Percentiles rank a stretch among this genome's conserved stretches.
Evolutionary conservation across 2,113 vertebrate species (phyloP).

Genomic region (Tiliqua scincoides): DNA sequence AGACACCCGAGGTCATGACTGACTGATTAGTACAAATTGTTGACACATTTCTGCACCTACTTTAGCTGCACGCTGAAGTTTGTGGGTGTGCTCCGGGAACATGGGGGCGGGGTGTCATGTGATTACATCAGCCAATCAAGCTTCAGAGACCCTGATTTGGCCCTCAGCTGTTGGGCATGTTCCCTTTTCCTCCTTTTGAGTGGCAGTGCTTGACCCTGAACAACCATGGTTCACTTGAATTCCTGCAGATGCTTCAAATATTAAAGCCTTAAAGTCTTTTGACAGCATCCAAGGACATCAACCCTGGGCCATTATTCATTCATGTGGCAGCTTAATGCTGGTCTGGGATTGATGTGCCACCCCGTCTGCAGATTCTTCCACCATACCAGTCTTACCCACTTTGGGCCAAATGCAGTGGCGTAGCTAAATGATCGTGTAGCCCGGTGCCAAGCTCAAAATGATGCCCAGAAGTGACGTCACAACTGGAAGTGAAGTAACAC

Average conservation of each 20-base stretch:
- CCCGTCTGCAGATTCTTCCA: neutral
- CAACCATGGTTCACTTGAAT: constrained; percentile 56
- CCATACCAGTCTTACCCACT: too few species aligned
- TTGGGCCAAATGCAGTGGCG: too few species aligned
- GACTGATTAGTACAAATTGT: constrained; percentile 37
- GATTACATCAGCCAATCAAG: constrained; percentile 62
- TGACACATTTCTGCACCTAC: constrained; percentile 4
- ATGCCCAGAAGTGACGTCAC: too few species aligned
- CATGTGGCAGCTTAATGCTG: neutral
- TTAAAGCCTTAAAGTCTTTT: constrained; percentile 56
- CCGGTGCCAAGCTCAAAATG: too few species aligned
- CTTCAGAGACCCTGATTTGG: constrained; percentile 51
- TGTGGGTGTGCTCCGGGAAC: constrained; percentile 60
- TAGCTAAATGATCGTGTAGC: too few species aligned
- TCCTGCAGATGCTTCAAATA: constrained; percentile 60
- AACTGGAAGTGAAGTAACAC: too few species aligned
- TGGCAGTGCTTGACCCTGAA: constrained; percentile 58
- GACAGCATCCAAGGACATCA: constrained; percentile 39
- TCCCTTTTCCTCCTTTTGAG: constrained; percentile 61
- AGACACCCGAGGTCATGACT: constrained; percentile 33
- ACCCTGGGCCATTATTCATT: constrained; percentile 52
- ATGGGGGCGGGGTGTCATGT: constrained; percentile 63
- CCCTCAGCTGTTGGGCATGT: constrained; percentile 48
- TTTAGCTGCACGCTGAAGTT: constrained; percentile 33
- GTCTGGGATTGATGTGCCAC: neutral